Evolutionary conservation across 2,113 vertebrate species (phyloP).

Genomic region (Actenoides hombroni): DNA sequence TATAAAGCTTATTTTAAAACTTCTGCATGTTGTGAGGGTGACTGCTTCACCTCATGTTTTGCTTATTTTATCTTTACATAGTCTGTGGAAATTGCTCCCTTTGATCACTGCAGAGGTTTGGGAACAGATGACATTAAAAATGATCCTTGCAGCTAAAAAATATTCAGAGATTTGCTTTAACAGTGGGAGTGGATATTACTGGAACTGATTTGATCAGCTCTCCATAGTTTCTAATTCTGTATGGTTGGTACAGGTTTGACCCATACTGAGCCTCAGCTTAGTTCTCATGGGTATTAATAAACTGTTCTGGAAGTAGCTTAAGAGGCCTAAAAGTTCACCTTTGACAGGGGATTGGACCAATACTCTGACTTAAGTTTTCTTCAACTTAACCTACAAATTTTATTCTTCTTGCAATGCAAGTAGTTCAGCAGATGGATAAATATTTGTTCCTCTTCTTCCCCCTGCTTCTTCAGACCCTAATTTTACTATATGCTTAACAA

Average conservation of each 20-base stretch:
- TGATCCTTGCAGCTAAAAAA: constrained; percentile 57
- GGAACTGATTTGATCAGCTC: not conserved
- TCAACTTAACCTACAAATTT: not conserved
- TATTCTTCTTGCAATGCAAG: not conserved
- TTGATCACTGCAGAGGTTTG: constrained; percentile 65
- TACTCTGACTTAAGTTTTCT: constrained; percentile 19
- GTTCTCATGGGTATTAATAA: constrained; percentile 49
- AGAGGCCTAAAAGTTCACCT: constrained; percentile 7
- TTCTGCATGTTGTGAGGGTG: constrained; percentile 55
- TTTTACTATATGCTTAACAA: not conserved
- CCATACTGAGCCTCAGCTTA: constrained; percentile 21
- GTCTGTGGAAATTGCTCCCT: constrained; percentile 57
- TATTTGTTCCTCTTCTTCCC: not conserved
- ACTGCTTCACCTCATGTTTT: constrained; percentile 53
- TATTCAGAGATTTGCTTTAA: constrained; percentile 35
- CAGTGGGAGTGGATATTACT: not conserved
- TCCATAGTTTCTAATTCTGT: constrained; percentile 1
- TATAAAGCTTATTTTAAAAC: constrained; percentile 64
- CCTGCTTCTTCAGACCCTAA: not conserved
- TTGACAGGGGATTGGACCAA: constrained; percentile 1
- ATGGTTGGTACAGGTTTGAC: not conserved
- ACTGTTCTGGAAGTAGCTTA: constrained; percentile 27
- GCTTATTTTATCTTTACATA: constrained; percentile 58
- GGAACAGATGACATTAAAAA: constrained; percentile 56
- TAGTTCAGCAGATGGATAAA: not conserved